Percentiles rank a stretch among this genome's conserved stretches.
These are phyloP conservation scores for Balaeniceps rex DNA, from an alignment of 2,113 vertebrate genomes.

Conservation along the genomic window DNA sequence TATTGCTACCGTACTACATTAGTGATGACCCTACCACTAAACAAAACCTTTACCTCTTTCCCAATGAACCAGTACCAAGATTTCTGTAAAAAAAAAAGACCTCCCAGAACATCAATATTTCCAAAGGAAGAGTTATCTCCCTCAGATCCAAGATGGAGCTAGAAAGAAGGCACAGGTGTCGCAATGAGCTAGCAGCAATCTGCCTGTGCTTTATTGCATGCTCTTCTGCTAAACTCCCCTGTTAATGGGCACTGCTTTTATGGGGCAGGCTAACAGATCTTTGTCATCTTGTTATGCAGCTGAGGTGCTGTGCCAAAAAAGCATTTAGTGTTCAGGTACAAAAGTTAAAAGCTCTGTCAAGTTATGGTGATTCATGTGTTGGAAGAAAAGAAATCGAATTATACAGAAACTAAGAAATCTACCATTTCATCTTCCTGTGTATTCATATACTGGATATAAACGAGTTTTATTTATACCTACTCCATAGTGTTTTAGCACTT, in stretches of 20 bases:
- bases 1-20: rapidly evolving
- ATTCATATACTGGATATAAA: not conserved
- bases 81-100: not conserved
- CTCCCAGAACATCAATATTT: not conserved
- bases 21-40: not conserved
- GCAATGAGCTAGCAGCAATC: not conserved
- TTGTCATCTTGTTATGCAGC: not conserved
- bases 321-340: not conserved
- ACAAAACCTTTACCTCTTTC: not conserved
- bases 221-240: not conserved
- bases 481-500: not conserved
- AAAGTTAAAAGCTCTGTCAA: not conserved
- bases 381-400: not conserved
- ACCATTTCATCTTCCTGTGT: not conserved
- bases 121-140: not conserved
- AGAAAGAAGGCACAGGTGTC: not conserved
- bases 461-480: not conserved
- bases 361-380: not conserved
- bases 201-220: not conserved
- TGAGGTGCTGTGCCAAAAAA: not conserved
- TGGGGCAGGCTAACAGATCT: not conserved
- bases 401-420: not conserved
- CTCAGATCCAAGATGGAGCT: not conserved
- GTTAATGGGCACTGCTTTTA: not conserved
- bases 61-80: not conserved